A percentile compares a stretch with the other conserved stretches of the same genome.
phyloP scores from a whole-genome alignment of 2,113 vertebrate genomes.

The Salvelinus alpinus region DNA sequence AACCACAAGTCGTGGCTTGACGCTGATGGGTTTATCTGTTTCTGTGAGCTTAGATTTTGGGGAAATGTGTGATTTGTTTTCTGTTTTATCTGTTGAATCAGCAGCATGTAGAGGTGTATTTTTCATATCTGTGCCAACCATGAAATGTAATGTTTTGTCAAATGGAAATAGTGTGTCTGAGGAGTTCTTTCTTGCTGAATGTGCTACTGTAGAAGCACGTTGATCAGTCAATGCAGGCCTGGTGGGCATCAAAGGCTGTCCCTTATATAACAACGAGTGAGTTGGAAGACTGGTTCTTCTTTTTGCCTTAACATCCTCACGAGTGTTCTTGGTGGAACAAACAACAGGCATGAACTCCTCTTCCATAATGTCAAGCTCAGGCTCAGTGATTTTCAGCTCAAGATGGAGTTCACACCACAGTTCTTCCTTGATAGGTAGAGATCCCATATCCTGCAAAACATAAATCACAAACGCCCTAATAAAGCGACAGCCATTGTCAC shows the following conservation, averaged over 20 bases:
- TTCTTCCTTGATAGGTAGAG: constrained; percentile 46
- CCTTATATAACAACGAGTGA: constrained; percentile 60
- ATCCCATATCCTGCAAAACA: constrained; percentile 68
- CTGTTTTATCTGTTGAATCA: constrained; percentile 19
- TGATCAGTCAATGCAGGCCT: constrained; percentile 38
- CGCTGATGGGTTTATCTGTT: constrained; percentile 36
- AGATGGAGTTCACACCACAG: constrained; percentile 81
- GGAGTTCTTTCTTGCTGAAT: constrained; percentile 46
- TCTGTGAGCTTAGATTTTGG: constrained; percentile 35
- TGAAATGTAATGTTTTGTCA: constrained; percentile 42
- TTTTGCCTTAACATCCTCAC: constrained; percentile 49
- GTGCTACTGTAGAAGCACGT: constrained; percentile 20
- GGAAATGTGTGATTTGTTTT: constrained; percentile 36
- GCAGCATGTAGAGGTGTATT: background rate
- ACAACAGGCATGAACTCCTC: constrained; percentile 53
- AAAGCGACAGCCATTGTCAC: background rate
- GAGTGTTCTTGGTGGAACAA: constrained; percentile 31
- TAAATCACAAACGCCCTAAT: background rate
- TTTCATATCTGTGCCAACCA: constrained; percentile 18
- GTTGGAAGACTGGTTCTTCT: constrained; percentile 73
- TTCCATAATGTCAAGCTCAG: constrained; percentile 75
- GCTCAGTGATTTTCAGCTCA: constrained; percentile 86
- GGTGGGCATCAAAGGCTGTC: constrained; percentile 37
- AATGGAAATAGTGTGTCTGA: constrained; percentile 55
- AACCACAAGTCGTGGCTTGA: background rate